These are phyloP conservation scores for Brenthis hecate DNA, from an alignment of 2,888 invertebrate genomes.

Conservation along the genomic window DNA sequence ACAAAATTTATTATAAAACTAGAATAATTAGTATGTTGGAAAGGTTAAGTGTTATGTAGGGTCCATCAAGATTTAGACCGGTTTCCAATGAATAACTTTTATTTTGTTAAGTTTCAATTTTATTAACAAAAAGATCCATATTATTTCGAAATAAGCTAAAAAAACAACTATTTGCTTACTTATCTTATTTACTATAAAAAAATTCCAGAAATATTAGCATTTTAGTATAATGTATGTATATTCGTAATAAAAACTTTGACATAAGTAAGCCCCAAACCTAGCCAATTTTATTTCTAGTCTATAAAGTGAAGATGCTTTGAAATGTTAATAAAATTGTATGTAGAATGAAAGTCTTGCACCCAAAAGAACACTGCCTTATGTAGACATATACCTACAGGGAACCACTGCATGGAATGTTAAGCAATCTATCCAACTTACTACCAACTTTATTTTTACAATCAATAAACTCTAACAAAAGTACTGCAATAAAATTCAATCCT, in stretches of 20 bases:
- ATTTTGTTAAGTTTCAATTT: constrained; percentile 24
- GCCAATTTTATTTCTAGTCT: background rate
- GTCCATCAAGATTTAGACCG: background rate
- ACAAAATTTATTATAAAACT: background rate
- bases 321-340: constrained; percentile 34
- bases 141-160: background rate
- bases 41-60: background rate
- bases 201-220: background rate
- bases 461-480: constrained; percentile 4
- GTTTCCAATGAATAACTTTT: constrained; percentile 39
- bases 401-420: constrained; percentile 37
- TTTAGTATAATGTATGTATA: background rate
- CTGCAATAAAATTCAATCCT: background rate
- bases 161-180: background rate
- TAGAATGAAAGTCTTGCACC: constrained; percentile 33
- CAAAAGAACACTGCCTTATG: constrained; percentile 23
- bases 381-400: constrained; percentile 25
- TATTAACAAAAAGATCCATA: constrained; percentile 20
- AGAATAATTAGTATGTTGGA: background rate
- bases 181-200: background rate
- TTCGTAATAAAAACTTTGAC: background rate
- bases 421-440: constrained; percentile 7
- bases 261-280: background rate
- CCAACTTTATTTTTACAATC: background rate
- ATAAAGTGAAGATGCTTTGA: background rate